Conservation (phyloP, 2,888 invertebrate species). For the Flexamia atlantica region DNA sequence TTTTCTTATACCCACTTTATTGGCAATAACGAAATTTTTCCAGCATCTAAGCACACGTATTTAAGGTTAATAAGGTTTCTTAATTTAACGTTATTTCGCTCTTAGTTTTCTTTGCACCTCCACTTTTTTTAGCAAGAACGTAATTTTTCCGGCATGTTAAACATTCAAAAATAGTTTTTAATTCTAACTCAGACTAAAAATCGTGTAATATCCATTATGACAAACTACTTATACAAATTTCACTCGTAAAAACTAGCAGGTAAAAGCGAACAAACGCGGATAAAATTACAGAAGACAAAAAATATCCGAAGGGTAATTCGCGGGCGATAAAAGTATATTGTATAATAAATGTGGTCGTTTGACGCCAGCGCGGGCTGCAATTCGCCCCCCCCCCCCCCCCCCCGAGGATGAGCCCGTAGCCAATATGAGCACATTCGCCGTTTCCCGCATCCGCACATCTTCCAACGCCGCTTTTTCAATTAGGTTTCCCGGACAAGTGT, state of each 20-base stretch:
- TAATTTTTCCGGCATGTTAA: no score
- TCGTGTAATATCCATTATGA: no score
- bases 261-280: not conserved
- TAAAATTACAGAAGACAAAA: not conserved
- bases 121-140: no score
- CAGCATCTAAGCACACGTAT: no score
- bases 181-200: no score
- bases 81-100: no score
- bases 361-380: not conserved
- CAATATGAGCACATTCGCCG: slow-evolving; percentile 15
- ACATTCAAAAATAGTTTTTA: no score
- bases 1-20: no score
- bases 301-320: slow-evolving; percentile 1
- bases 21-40: no score
- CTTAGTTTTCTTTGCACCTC: no score
- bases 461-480: slow-evolving; percentile 42
- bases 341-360: slow-evolving; percentile 32
- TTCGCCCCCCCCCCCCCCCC: slow-evolving; percentile 2
- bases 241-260: not conserved
- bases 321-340: slow-evolving; percentile 19
- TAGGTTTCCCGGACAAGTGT: slow-evolving; percentile 24
- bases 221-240: no score
- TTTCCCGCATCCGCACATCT: not conserved
- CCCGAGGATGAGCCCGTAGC: not conserved
- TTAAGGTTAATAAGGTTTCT: no score